phyloP scores from a whole-genome alignment of 2,797 vertebrate genomes.

The Ambastaia sidthimunki region DNA sequence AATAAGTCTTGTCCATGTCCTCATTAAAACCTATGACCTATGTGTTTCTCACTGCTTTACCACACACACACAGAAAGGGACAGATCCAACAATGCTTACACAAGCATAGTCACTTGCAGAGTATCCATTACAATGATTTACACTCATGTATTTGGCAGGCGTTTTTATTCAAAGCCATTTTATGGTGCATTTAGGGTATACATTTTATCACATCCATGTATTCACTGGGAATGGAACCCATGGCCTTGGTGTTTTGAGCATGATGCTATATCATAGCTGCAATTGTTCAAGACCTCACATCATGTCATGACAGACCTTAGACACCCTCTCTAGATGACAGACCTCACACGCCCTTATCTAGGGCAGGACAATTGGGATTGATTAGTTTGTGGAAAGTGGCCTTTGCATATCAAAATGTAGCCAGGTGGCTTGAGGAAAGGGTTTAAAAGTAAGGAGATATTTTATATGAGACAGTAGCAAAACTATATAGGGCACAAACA shows the following conservation, averaged over 20 bases:
- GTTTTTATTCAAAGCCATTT: background rate
- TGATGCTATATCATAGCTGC: background rate
- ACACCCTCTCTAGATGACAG: slow-evolving; percentile 39
- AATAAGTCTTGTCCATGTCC: slow-evolving; percentile 60
- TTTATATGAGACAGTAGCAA: too few relatives aligned
- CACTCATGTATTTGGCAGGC: background rate
- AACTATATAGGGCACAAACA: too few relatives aligned
- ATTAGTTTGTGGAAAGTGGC: too few relatives aligned
- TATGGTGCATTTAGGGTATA: background rate
- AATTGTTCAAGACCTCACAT: slow-evolving; percentile 55
- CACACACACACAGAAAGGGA: slow-evolving; percentile 41
- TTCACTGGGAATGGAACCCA: background rate
- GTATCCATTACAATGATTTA: slow-evolving; percentile 31
- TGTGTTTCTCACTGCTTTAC: slow-evolving; percentile 38
- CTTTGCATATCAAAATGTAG: too few relatives aligned
- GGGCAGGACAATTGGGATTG: slow-evolving; percentile 6
- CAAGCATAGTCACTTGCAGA: slow-evolving; percentile 1
- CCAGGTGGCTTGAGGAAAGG: too few relatives aligned
- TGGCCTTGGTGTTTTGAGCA: background rate
- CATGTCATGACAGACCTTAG: slow-evolving; percentile 45
- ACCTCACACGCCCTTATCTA: slow-evolving; percentile 48
- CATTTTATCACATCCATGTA: background rate
- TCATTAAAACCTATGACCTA: slow-evolving; percentile 62
- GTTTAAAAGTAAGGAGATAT: too few relatives aligned
- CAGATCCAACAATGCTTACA: slow-evolving; percentile 13